Base-by-base conservation (phyloP, 2,113 vertebrate species). In the Nycticebus coucang region DNA sequence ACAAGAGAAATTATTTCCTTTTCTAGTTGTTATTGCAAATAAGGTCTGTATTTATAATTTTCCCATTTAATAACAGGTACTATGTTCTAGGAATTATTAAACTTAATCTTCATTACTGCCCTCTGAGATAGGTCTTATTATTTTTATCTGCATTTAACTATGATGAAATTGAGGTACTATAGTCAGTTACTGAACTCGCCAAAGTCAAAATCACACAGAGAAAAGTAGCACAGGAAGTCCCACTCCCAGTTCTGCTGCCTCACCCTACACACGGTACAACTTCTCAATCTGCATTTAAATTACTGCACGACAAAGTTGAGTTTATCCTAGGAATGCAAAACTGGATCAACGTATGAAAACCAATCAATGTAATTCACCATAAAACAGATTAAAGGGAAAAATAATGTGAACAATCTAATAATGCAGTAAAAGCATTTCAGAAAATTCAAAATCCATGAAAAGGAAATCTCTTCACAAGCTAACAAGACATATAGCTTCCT, bases 31-130 rank as follows among this genome's bases (percentile, higher is more conserved):
- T 75, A 53, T 12, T 59, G 5, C 41, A 94, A 89, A 87, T 33
- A 80, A 85, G 86, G 55, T 78, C 78, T 64, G 0, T 69, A 71
- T n/a, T 79, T 87, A 82, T 84, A 62, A 53, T 69, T 95, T 86
- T 96, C 8, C 14, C 50, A 89, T 35, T 66, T 35, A 82, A 59
- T 5, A 74, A 77, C 28, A 57, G 7, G 11, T 57, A 14, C 35
- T 45, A n/a, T 81, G 79, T 64, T 87, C 55, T 72, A 90, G 62
- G 30, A 19, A 69, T 28, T 75, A 2, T 85, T 55, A 13, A 66
- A 37, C 59, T 89, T n/a, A 87, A 33, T 41, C 45, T 72, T n/a
- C 45, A 59, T 77, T 35, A 59, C 64, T 86, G 78, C 6, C 30
- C 21, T 41, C 26, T n/a, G 2, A 53, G 13, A 14, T 17, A 62